Evolutionary conservation across 2,797 vertebrate genomes (phyloP).

Genomic region (Sandelia bainsii): DNA sequence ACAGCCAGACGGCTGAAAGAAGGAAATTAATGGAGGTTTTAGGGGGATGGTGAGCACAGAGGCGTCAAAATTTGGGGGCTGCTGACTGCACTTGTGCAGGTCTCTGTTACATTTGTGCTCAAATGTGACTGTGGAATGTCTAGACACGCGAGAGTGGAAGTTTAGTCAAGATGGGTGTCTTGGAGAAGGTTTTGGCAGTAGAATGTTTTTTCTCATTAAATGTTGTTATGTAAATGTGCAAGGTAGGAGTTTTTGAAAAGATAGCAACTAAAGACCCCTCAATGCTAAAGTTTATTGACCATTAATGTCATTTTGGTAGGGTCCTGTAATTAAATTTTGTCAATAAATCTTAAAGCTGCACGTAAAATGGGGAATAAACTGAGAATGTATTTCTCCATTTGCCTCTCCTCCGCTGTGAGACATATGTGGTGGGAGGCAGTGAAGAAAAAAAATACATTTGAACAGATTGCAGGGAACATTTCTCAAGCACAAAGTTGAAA

Average conservation of each 20-base stretch:
- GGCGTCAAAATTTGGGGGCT: slow-evolving; percentile 73
- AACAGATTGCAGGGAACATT: slow-evolving; percentile 77
- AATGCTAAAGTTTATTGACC: slow-evolving; percentile 69
- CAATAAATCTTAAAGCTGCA: slow-evolving; percentile 73
- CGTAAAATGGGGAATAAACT: slow-evolving; percentile 69
- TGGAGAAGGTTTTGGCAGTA: slow-evolving; percentile 12
- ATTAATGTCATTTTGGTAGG: slow-evolving; percentile 71
- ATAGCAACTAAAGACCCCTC: slow-evolving; percentile 62
- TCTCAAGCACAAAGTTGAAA: slow-evolving; percentile 68
- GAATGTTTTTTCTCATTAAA: slow-evolving; percentile 25
- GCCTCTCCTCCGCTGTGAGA: slow-evolving; percentile 66
- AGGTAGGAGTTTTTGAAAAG: slow-evolving; percentile 47
- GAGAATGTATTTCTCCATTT: slow-evolving; percentile 59
- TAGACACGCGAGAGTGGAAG: slow-evolving; percentile 47
- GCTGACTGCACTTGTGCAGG: slow-evolving; percentile 71
- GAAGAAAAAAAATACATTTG: slow-evolving; percentile 68
- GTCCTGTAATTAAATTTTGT: slow-evolving; percentile 73
- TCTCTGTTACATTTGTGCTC: slow-evolving; percentile 60
- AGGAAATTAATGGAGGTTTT: slow-evolving; percentile 49
- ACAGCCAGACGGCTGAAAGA: slow-evolving; percentile 64
- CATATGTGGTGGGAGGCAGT: slow-evolving; percentile 61
- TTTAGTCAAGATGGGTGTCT: slow-evolving; percentile 35
- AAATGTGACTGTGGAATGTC: slow-evolving; percentile 62
- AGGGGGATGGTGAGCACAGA: slow-evolving; percentile 20
- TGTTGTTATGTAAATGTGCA: slow-evolving; percentile 50